Base-by-base conservation (phyloP, 2,888 invertebrate genomes). In the Aromia moschata region DNA sequence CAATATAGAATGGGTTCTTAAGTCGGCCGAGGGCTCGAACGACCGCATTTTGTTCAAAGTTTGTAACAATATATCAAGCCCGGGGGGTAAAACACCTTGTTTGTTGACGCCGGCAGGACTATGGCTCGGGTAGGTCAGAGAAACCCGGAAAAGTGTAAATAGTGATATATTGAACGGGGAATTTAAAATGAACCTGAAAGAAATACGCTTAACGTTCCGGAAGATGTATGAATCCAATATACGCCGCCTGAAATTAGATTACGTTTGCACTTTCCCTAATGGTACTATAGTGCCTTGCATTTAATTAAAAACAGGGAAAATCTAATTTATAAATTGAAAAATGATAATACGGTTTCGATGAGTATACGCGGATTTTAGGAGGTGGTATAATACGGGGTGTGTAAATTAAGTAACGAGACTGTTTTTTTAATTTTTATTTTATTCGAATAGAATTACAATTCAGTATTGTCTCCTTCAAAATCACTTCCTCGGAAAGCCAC, bases 151-250 rank as follows among this genome's bases (percentile, higher is more conserved):
- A 47, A 43, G 31, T 49, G 49, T 47, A 47, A 56, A 56, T 56
- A 56, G 56, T 56, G 56, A 56, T 49, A 47, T 56, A 56, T 36
- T 49, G 47, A 15, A 43, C 47, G 16, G 37, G 43, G 33, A 56
- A 47, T 56, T 56, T 49, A 47, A 47, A 56, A 56, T 56, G 56
- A 56, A 56, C 40, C 20, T 18, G 9, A 12, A 40, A 41, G 46
- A 46, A 56, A 56, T 31, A 47, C 55, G 33, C 38, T 40, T 52
- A 47, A 36, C 41, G 20, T 56, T 46, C 18, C 55, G 43, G 11
- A 55, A 38, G 56, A 56, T 46, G 38, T 45, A 55, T 55, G 55
- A 41, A 31, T 38, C 46, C 55, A 55, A 55, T 55, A 55, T 40
- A 49, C 49, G 38, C 3, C 12, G 12, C 43, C 17, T n/a, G n/a